Conservation (phyloP, 2,797 vertebrate genomes). For the Hypotaenidia philippensis region DNA sequence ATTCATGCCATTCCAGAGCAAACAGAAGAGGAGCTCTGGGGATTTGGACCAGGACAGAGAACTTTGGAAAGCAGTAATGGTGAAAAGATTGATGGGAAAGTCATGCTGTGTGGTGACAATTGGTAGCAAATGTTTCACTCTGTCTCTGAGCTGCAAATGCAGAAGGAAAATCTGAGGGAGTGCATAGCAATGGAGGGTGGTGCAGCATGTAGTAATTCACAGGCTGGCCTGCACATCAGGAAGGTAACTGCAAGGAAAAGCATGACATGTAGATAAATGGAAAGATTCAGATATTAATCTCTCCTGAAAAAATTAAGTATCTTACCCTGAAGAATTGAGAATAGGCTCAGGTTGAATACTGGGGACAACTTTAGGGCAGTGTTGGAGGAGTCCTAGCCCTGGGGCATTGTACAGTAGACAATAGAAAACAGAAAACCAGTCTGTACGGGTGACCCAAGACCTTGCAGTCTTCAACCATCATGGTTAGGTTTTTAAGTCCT, state of each 20-base stretch:
- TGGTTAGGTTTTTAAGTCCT: not conserved
- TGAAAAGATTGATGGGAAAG: not conserved
- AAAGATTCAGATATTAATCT: not conserved
- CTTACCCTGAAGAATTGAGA: not conserved
- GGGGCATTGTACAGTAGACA: accelerated
- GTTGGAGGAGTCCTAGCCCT: not conserved
- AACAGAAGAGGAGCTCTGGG: not conserved
- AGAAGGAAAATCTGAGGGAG: not conserved
- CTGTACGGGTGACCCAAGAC: accelerated
- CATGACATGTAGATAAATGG: not conserved
- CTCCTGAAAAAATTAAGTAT: not conserved
- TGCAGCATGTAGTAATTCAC: not conserved
- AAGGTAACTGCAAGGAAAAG: not conserved
- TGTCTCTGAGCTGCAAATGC: not conserved
- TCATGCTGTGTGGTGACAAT: not conserved
- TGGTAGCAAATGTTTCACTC: not conserved
- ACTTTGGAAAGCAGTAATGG: not conserved
- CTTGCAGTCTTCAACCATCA: accelerated
- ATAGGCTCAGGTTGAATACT: not conserved
- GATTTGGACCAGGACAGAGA: not conserved
- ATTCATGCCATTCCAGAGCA: not conserved
- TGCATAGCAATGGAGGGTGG: not conserved
- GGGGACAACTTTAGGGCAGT: not conserved
- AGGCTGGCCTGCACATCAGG: not conserved
- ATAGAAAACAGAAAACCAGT: not conserved